Evolutionary conservation across 2,888 invertebrate species (phyloP).

Genomic region (Morpho helenor): DNA sequence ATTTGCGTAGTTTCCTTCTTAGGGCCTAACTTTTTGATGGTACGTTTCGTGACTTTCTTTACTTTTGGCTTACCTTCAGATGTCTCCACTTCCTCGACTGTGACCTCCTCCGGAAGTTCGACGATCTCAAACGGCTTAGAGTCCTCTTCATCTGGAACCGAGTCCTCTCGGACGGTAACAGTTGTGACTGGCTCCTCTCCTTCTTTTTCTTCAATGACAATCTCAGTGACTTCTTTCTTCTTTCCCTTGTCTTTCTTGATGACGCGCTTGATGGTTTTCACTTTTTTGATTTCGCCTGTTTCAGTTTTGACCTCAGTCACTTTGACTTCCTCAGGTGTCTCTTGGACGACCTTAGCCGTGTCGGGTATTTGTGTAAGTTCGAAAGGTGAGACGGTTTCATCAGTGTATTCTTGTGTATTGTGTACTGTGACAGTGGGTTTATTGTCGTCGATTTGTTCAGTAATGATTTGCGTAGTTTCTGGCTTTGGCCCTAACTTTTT

Average conservation of each 20-base stretch:
- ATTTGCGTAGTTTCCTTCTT: slow-evolving; percentile 34
- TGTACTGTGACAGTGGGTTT: too few species aligned
- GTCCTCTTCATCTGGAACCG: slow-evolving; percentile 37
- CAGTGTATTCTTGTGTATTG: too few species aligned
- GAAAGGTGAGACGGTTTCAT: too few species aligned
- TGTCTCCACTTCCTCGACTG: slow-evolving; percentile 8
- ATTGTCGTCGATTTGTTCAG: too few species aligned
- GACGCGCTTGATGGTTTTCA: slow-evolving; percentile 1
- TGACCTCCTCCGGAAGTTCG: slow-evolving; percentile 37
- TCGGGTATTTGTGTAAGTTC: too few species aligned
- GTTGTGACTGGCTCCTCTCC: slow-evolving; percentile 34
- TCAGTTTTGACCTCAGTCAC: slow-evolving; percentile 25
- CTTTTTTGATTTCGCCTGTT: not conserved
- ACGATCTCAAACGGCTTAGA: slow-evolving; percentile 25
- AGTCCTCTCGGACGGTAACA: slow-evolving; percentile 17
- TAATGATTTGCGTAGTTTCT: too few species aligned
- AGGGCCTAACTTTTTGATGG: slow-evolving; percentile 12
- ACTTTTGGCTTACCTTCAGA: slow-evolving; percentile 42
- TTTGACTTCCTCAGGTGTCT: slow-evolving; percentile 1
- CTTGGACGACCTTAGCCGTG: too few species aligned
- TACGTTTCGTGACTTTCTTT: slow-evolving; percentile 31
- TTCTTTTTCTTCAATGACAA: slow-evolving; percentile 1
- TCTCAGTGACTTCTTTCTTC: slow-evolving; percentile 6
- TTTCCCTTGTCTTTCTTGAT: slow-evolving; percentile 3
- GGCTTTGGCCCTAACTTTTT: too few species aligned